These are phyloP conservation scores for Dipodomys spectabilis DNA, from an alignment of 2,113 vertebrate species.

Conservation along the genomic window DNA sequence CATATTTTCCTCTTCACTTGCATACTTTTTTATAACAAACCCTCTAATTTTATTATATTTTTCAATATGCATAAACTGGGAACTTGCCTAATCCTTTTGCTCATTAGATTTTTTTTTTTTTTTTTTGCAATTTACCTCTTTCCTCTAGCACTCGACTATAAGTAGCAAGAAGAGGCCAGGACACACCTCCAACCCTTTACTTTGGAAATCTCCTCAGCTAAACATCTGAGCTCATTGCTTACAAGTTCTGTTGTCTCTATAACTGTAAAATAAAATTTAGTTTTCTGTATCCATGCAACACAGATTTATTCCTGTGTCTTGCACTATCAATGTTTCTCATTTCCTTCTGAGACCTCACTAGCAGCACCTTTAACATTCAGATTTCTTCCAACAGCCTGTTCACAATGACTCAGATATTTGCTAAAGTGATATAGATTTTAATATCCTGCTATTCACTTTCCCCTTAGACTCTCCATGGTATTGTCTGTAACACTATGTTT, in stretches of 20 bases:
- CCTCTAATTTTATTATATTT: neutral
- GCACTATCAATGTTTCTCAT: neutral
- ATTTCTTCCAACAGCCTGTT: neutral
- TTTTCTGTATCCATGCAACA: neutral
- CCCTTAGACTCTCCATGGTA: neutral
- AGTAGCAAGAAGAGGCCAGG: neutral
- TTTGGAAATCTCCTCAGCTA: neutral
- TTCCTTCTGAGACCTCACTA: neutral
- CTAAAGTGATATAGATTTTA: neutral
- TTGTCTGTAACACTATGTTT: neutral
- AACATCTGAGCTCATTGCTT: neutral
- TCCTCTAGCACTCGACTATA: neutral
- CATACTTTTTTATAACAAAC: accelerated
- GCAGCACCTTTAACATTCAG: neutral
- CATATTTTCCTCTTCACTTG: neutral
- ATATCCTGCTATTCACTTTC: neutral
- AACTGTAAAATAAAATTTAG: neutral
- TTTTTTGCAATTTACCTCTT: neutral
- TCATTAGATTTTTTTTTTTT: neutral
- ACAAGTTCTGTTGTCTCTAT: neutral
- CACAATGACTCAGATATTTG: neutral
- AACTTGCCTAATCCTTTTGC: neutral
- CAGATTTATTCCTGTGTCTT: neutral
- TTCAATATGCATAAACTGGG: neutral
- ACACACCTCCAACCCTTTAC: neutral